Conservation (phyloP, 2,888 invertebrate species). For the Notodonta ziczac region DNA sequence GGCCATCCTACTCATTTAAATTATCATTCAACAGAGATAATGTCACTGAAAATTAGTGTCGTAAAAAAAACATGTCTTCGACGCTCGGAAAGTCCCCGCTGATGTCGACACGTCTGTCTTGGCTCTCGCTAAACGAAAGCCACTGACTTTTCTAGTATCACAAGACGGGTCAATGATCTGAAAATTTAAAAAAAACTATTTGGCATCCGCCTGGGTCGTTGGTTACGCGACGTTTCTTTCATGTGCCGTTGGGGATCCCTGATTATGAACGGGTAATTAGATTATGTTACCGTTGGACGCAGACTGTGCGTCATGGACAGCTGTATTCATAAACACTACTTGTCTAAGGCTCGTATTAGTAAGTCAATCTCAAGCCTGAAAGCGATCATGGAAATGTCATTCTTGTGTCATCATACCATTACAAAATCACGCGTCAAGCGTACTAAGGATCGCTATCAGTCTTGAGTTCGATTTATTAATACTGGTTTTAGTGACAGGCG, state of each 20-base stretch:
- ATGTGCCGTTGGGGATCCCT: constrained; percentile 42
- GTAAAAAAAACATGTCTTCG: constrained; percentile 12
- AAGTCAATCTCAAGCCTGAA: too few species aligned
- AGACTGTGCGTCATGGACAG: background rate
- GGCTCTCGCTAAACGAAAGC: constrained; percentile 41
- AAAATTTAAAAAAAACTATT: constrained; percentile 52
- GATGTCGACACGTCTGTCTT: constrained; percentile 32
- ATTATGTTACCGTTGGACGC: background rate
- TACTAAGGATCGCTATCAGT: too few species aligned
- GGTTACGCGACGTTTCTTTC: constrained; percentile 54
- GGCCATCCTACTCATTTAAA: background rate
- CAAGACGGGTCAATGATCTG: constrained; percentile 47
- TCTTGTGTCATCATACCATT: too few species aligned
- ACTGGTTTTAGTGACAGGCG: too few species aligned
- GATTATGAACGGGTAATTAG: constrained; percentile 1
- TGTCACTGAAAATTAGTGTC: background rate
- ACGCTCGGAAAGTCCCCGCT: constrained; percentile 24
- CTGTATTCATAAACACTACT: too few species aligned
- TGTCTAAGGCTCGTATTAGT: too few species aligned
- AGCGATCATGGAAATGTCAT: too few species aligned
- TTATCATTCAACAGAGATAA: background rate
- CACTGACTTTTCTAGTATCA: constrained; percentile 49
- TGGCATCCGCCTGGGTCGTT: constrained; percentile 52
- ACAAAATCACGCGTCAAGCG: too few species aligned
- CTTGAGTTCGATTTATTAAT: too few species aligned